Base-by-base conservation (phyloP, 2,797 vertebrate species). In the Rhynchonycteris naso region DNA sequence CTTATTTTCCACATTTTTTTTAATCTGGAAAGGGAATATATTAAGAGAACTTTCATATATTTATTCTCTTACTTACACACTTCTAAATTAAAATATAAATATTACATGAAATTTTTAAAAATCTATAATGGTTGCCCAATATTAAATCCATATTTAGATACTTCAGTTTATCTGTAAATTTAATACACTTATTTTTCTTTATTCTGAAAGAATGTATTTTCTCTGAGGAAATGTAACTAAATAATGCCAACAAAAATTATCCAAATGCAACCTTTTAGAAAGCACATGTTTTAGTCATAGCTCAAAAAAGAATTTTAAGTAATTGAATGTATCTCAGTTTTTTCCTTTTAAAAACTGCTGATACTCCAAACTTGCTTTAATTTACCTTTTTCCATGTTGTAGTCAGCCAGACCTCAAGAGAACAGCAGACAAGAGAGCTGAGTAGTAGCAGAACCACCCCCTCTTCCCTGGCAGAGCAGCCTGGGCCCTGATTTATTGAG, bases 391-490 rank as follows among this genome's bases (percentile, higher is more conserved):
- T 33, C 18, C 33, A 18, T 21, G 11, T 74, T 69, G 38, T 26
- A 63, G 2, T 14, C 2, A 1, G 1, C 12, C 5, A 43, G 7
- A 78, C 35, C 16, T 65, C 2, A 84, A 18, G 13, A 26, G 43
- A 63, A 33, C 7, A 75, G 33, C 5, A 35, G 22, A 9, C 22
- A 68, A 2, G 63, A 66, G 21, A 76, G 2, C 4, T n/a, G 5
- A 16, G 16, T 22, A 4, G n/a, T 4, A 22, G 9, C 5, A 69
- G 14, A 43, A 16, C 0, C 19, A 3, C 0, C 9, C 16, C 63
- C 18, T 8, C 30, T 43, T 43, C 43, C 43, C 43, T 43, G 4
- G 2, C 14, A 33, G 4, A 52, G 26, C 4, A 30, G 30, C 19
- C 11, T 38, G 4, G 16, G 4, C 1, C 18, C 8, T 28, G 30